Percentiles rank a stretch among this genome's conserved stretches.
These are phyloP conservation scores for Ditylenchus weischeri DNA, from an alignment of 2,888 invertebrate species.

Conservation along the genomic window DNA sequence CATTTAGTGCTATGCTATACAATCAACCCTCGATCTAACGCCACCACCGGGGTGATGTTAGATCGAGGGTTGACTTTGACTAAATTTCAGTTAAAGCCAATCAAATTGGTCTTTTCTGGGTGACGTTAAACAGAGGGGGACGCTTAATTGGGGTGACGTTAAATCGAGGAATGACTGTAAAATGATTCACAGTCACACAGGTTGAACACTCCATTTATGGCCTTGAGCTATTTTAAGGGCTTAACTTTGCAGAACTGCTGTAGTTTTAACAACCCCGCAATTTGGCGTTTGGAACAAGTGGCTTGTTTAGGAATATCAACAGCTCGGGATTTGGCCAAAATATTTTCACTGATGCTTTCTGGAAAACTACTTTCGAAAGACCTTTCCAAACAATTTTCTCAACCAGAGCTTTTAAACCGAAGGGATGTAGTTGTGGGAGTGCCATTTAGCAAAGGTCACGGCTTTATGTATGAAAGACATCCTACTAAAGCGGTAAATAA, in stretches of 20 bases:
- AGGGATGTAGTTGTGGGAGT: constrained; percentile 42
- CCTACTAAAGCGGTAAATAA: constrained; percentile 43
- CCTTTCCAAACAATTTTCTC: constrained; percentile 40
- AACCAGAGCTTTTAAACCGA: constrained; percentile 43
- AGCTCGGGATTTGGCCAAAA: constrained; percentile 49
- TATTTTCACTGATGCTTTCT: constrained; percentile 50
- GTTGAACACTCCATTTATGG: too few relatives aligned
- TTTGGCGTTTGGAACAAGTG: constrained; percentile 51
- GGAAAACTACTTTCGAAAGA: constrained; percentile 49
- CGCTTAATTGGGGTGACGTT: too few relatives aligned
- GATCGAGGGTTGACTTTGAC: too few relatives aligned
- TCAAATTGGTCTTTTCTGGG: too few relatives aligned
- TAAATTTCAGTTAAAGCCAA: too few relatives aligned
- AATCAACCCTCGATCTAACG: too few relatives aligned
- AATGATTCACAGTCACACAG: too few relatives aligned
- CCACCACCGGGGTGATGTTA: too few relatives aligned
- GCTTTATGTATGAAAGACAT: constrained; percentile 56
- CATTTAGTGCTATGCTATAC: too few relatives aligned
- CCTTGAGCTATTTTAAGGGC: not conserved
- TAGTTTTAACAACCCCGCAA: constrained; percentile 54
- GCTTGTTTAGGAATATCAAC: constrained; percentile 55
- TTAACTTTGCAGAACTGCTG: constrained; percentile 20
- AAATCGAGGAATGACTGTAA: too few relatives aligned
- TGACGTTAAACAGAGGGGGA: too few relatives aligned
- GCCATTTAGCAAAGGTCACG: constrained; percentile 50